phyloP scores from a whole-genome alignment of 2,113 vertebrate genomes.

The Ellobius talpinus region DNA sequence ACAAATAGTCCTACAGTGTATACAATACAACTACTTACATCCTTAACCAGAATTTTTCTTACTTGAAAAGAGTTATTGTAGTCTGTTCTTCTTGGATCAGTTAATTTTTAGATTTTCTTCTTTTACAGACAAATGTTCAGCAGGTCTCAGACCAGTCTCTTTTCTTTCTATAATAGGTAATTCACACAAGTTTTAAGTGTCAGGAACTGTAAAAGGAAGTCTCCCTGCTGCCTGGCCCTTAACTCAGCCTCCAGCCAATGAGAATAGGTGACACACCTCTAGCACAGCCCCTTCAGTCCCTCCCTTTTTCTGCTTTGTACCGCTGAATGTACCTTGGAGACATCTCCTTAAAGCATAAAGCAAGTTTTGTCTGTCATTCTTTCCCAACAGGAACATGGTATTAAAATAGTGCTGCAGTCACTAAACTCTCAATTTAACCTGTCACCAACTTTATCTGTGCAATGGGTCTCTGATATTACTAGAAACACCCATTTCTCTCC shows the following conservation, averaged over 20 bases:
- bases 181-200: background rate
- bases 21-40: background rate
- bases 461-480: background rate
- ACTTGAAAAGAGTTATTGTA: slow-evolving; percentile 18
- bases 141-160: background rate
- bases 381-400: background rate
- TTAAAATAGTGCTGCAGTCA: background rate
- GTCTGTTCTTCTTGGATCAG: background rate
- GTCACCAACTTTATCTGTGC: background rate
- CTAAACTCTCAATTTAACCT: background rate
- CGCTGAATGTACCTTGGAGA: background rate
- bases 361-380: background rate
- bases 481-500: background rate
- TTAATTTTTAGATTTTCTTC: background rate
- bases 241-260: background rate
- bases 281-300: background rate
- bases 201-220: background rate
- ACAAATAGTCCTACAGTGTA: slow-evolving; percentile 20
- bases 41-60: background rate
- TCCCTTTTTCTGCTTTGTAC: background rate
- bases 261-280: background rate
- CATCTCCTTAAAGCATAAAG: background rate
- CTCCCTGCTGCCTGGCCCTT: background rate
- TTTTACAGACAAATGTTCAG: slow-evolving; percentile 10
- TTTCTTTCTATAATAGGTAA: background rate